Evolutionary conservation across 1,140 invertebrate species (phyloP), one percentile per base, ranked within the genome.

Genomic region (Capitella teleta): DNA sequence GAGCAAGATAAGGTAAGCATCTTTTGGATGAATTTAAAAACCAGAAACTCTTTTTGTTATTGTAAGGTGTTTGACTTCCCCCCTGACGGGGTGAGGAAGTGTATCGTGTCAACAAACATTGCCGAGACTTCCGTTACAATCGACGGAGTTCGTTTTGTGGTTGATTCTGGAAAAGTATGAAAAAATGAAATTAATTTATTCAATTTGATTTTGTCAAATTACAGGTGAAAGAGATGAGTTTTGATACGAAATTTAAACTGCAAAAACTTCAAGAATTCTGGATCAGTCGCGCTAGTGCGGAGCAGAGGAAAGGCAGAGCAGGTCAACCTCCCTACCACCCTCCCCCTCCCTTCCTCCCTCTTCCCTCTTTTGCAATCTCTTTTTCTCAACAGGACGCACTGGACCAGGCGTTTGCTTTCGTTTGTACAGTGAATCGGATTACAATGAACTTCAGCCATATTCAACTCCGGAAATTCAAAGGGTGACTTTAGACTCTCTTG

Each of bases 41-140:
- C n/a, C n/a, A n/a, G 30, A 32, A 10, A n/a, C 30, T 32, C 8
- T 32, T 8, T 8, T 32, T 32, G 8, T 32, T 32, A 3, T 37
- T 24, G 40, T 30, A 28, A 86, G 84, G 88, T 96, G 5, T 98
- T 98, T 71, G 90, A 96, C 63, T 88, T 92, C 67, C 79, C 92
- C n/a, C 93, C 92, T 18, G 86, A 92, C 52, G 88, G 91, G 23
- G 78, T 92, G 1, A 76, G 95, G 53, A 99, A 99, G 74, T 98
- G 94, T 67, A 93, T 99, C 53, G 81, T 98, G 2, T 91, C 92
- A 1, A 99, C 95, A n/a, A 99, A 99, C 64, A 98, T 99, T 50
- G 94, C 96, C 0, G 96, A 99, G 77, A 98, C 96, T 1, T 98
- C 93, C 4, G 84, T 99, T 3, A 99, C 96, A 0, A 97, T 99